Percentiles rank a stretch among this genome's conserved stretches.
These are phyloP conservation scores for Lepisosteus osseus DNA, from an alignment of 2,113 vertebrate species.

Conservation along the genomic window DNA sequence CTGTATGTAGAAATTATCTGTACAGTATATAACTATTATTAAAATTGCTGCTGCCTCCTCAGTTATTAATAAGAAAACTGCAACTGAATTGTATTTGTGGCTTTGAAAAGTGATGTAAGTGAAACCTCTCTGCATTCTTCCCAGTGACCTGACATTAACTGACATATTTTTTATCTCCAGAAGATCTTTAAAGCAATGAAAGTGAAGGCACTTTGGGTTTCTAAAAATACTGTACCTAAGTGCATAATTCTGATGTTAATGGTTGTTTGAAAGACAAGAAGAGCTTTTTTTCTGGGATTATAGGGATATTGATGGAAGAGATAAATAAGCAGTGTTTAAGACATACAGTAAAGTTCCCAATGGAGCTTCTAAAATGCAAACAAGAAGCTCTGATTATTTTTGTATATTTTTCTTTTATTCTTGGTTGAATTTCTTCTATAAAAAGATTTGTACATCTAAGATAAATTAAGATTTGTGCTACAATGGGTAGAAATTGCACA, in stretches of 20 bases:
- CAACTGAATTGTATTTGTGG: constrained; percentile 10
- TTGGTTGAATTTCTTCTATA: too few relatives aligned
- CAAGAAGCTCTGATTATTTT: too few relatives aligned
- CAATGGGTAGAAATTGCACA: too few relatives aligned
- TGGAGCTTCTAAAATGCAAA: too few relatives aligned
- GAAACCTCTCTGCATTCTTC: neutral
- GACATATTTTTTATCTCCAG: constrained; percentile 5
- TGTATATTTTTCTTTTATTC: too few relatives aligned
- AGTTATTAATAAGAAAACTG: constrained; percentile 14
- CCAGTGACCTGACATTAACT: neutral
- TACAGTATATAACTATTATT: too few relatives aligned
- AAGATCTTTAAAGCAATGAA: neutral
- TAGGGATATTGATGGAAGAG: neutral
- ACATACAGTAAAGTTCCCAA: too few relatives aligned
- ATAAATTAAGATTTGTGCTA: too few relatives aligned
- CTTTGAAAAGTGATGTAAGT: constrained; percentile 18
- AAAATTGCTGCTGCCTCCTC: neutral
- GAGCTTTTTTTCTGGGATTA: neutral
- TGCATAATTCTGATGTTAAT: neutral
- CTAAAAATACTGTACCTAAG: constrained; percentile 8
- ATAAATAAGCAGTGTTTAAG: neutral
- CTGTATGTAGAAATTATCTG: too few relatives aligned
- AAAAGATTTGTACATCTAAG: too few relatives aligned
- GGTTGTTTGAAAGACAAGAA: neutral
- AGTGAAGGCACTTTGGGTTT: constrained; percentile 1